Evolutionary conservation across 2,888 invertebrate species (phyloP).

Genomic region (Dexiosoma caninum): DNA sequence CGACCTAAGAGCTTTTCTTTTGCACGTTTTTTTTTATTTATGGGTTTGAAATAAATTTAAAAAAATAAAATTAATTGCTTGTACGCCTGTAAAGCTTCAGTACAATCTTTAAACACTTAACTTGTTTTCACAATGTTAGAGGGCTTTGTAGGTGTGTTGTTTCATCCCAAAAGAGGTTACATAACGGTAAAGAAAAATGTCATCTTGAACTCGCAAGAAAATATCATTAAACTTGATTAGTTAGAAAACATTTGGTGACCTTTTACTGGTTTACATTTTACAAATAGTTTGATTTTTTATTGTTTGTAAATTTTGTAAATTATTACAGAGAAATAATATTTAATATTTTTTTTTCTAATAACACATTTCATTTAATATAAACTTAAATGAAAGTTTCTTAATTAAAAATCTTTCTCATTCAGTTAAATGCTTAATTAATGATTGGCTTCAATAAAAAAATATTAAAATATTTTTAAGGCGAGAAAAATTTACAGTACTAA

Average conservation of each 20-base stretch:
- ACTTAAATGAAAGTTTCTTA: no score
- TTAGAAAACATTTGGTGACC: conserved; percentile 64
- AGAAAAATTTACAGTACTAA: no score
- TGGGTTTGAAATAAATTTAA: background rate
- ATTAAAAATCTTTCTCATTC: no score
- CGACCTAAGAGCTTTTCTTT: conserved; percentile 40
- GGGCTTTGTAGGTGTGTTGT: background rate
- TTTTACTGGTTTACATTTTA: conserved; percentile 31
- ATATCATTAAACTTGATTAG: conserved; percentile 66
- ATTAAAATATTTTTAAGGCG: no score
- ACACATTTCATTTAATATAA: no score
- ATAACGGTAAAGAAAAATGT: conserved; percentile 18
- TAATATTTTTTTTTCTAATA: no score
- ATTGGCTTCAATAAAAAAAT: no score
- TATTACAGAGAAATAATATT: no score
- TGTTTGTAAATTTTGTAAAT: no score
- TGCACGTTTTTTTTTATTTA: background rate
- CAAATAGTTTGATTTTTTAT: conserved; percentile 19
- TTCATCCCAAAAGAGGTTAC: background rate
- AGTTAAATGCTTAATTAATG: no score
- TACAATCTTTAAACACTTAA: conserved; percentile 36
- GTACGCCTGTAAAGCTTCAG: background rate
- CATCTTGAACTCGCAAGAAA: conserved; percentile 40
- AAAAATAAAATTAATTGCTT: background rate
- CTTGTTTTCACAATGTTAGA: conserved; percentile 34